Percentiles rank a stretch among this genome's conserved stretches.
Conservation (phyloP, 2,888 invertebrate genomes). For the Morpho helenor region DNA sequence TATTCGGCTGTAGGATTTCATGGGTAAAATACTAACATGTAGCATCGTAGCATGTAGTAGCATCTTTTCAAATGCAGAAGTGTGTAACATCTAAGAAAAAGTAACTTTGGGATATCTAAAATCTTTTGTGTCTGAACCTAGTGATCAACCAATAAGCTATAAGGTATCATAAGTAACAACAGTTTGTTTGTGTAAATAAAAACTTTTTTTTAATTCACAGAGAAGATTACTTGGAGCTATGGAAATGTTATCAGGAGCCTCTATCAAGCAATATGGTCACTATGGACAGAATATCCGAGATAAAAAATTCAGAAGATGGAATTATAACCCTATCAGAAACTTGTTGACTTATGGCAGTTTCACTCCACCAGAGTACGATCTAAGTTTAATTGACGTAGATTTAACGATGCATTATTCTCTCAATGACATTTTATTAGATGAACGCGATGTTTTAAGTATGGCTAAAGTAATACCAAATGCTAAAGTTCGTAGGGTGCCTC, state of each 20-base stretch:
- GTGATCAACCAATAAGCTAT: too few species aligned
- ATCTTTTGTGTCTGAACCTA: too few species aligned
- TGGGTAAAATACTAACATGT: too few species aligned
- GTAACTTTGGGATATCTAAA: too few species aligned
- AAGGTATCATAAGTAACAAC: too few species aligned
- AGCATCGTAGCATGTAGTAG: too few species aligned
- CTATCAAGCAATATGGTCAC: conserved; percentile 35
- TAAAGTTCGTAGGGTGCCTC: conserved; percentile 26
- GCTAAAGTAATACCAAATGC: conserved; percentile 28
- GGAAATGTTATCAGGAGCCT: conserved; percentile 27
- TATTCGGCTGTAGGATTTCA: too few species aligned
- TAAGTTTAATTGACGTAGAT: conserved; percentile 27
- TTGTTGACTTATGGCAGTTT: conserved; percentile 25
- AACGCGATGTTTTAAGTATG: conserved; percentile 32
- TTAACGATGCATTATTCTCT: conserved; percentile 31
- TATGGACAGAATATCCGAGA: conserved; percentile 35
- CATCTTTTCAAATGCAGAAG: too few species aligned
- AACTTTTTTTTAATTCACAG: conserved; percentile 9
- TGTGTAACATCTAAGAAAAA: too few species aligned
- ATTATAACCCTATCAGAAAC: conserved; percentile 29
- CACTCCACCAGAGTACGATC: conserved; percentile 27
- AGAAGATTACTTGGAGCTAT: conserved; percentile 28
- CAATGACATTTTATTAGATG: conserved; percentile 29
- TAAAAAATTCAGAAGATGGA: conserved; percentile 31
- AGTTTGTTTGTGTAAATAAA: neutral